These are phyloP conservation scores for Anneissia japonica DNA, from an alignment of 35 echinoderm and acorn worm species.

Conservation along the genomic window DNA sequence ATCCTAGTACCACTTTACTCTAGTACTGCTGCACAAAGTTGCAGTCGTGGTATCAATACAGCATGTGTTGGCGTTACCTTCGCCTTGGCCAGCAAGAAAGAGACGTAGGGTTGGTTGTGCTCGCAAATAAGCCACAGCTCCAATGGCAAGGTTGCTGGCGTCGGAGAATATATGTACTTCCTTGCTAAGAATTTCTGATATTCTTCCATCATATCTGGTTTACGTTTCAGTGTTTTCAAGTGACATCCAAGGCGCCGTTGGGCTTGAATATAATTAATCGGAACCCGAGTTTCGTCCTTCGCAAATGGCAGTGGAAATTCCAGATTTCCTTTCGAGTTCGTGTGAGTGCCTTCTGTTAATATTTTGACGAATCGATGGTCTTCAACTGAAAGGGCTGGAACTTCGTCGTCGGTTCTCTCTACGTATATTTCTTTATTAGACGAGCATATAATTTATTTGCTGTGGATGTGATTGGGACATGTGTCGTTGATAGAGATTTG, in stretches of 20 bases:
- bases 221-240: background rate
- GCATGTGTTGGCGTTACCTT: background rate
- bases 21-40: background rate
- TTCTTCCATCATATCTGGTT: conserved; percentile 29
- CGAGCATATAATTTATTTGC: background rate
- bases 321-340: background rate
- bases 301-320: conserved; percentile 23
- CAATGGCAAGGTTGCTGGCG: background rate
- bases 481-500: background rate
- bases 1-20: conserved; percentile 39
- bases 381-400: background rate
- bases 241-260: background rate
- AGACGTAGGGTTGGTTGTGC: background rate
- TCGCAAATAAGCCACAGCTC: background rate
- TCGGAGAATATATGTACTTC: background rate
- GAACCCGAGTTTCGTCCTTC: background rate
- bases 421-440: background rate
- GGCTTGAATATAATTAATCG: background rate
- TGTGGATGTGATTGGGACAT: conserved; percentile 13
- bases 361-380: background rate
- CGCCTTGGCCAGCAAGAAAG: background rate
- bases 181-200: conserved; percentile 8
- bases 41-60: background rate
- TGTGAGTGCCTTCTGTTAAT: background rate
- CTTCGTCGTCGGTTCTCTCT: background rate